Evolutionary conservation across 2,113 vertebrate species (phyloP).

Genomic region (Puffinus mauretanicus): DNA sequence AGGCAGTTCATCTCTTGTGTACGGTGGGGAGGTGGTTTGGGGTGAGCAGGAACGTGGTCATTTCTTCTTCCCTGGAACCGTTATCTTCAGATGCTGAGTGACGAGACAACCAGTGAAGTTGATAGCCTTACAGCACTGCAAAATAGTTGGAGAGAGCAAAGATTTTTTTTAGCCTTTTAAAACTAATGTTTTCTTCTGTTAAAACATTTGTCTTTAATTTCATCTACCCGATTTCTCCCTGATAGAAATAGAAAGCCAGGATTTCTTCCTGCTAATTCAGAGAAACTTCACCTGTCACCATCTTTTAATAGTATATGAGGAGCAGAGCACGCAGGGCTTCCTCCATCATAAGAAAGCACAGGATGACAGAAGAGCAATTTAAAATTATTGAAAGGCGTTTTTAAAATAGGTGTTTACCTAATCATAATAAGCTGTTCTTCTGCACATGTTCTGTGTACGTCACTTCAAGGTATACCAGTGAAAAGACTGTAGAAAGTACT

Average conservation of each 20-base stretch:
- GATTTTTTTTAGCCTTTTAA: background rate
- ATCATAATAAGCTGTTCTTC: background rate
- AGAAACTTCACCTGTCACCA: background rate
- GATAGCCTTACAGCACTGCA: background rate
- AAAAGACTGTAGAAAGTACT: background rate
- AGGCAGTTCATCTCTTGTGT: background rate
- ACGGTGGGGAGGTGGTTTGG: background rate
- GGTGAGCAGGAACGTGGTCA: background rate
- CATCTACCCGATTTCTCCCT: background rate
- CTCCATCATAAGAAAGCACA: background rate
- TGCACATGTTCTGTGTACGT: background rate
- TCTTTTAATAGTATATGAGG: background rate
- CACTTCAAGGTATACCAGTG: background rate
- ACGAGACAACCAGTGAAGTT: background rate
- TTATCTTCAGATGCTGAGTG: background rate
- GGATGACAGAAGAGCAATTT: background rate
- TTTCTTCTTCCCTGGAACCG: background rate
- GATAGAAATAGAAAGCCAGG: background rate
- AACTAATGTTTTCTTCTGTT: background rate
- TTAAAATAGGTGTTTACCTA: background rate
- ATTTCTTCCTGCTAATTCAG: background rate
- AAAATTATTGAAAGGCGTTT: background rate
- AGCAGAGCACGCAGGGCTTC: background rate
- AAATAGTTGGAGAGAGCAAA: background rate
- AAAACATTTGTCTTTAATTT: background rate